Evolutionary conservation across 2,888 invertebrate species (phyloP).

Genomic region (Hypena proboscidalis): DNA sequence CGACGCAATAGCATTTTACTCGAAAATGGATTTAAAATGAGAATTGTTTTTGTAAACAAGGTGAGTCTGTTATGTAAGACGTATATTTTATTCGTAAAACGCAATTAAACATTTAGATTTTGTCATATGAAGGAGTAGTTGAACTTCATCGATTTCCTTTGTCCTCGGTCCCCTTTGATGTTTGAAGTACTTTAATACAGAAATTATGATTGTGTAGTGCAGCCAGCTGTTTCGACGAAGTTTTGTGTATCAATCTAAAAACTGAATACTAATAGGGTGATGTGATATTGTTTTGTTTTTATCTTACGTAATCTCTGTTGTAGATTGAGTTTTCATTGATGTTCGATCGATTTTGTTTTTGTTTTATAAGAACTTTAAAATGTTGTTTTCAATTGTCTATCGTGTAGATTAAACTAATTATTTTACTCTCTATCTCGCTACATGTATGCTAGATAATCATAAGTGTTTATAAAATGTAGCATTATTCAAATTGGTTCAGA

Average conservation of each 20-base stretch:
- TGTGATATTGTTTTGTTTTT: conserved; percentile 52
- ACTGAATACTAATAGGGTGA: conserved; percentile 42
- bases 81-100: conserved; percentile 40
- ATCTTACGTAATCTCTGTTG: conserved; percentile 55
- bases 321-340: neutral
- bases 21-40: conserved; percentile 83
- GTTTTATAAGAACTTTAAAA: too few species aligned
- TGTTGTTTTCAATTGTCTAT: too few species aligned
- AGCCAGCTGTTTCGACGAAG: conserved; percentile 66
- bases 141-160: conserved; percentile 80
- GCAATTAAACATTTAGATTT: conserved; percentile 24
- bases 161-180: conserved; percentile 70
- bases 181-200: conserved; percentile 29
- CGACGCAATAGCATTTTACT: conserved; percentile 87
- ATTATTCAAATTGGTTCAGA: too few species aligned
- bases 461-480: too few species aligned
- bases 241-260: conserved; percentile 29
- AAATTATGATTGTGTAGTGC: conserved; percentile 33
- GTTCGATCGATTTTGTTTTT: neutral
- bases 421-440: too few species aligned
- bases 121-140: conserved; percentile 43
- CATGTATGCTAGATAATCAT: too few species aligned
- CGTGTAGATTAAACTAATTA: too few species aligned
- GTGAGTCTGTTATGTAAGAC: conserved; percentile 58
- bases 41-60: conserved; percentile 69